These are phyloP conservation scores for Sandelia bainsii DNA, from an alignment of 2,797 vertebrate genomes.

Conservation along the genomic window DNA sequence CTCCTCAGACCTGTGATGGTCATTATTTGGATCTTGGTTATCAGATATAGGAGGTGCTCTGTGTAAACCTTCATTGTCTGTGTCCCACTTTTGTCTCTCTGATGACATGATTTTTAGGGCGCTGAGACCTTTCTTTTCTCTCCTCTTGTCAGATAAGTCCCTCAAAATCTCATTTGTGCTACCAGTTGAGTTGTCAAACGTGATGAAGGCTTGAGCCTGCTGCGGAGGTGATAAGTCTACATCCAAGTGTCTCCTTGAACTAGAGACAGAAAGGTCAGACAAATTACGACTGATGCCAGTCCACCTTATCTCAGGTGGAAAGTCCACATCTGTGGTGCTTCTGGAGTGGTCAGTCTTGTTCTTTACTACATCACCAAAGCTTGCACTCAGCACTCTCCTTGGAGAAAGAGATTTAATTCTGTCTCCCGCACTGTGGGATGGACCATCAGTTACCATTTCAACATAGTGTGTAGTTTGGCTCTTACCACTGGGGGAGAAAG, in stretches of 20 bases:
- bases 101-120: slow-evolving; percentile 73
- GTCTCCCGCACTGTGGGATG: not conserved
- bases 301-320: slow-evolving; percentile 53
- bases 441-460: slow-evolving; percentile 5
- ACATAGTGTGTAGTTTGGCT: slow-evolving; percentile 6
- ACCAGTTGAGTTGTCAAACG: slow-evolving; percentile 51
- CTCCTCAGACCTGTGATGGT: slow-evolving; percentile 1
- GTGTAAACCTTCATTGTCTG: not conserved
- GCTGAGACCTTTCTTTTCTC: slow-evolving; percentile 63
- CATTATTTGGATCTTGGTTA: slow-evolving; percentile 8
- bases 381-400: slow-evolving; percentile 15
- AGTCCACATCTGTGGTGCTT: slow-evolving; percentile 13
- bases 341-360: slow-evolving; percentile 24
- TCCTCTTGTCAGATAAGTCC: slow-evolving; percentile 11
- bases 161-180: slow-evolving; percentile 45
- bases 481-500: slow-evolving; percentile 6
- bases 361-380: slow-evolving; percentile 36
- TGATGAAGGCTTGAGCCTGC: not conserved
- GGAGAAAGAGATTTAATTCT: slow-evolving; percentile 14
- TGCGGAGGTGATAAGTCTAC: not conserved
- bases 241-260: slow-evolving; percentile 14
- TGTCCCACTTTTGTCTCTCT: slow-evolving; percentile 68
- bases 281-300: slow-evolving; percentile 39
- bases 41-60: not conserved
- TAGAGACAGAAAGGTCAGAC: slow-evolving; percentile 30